Evolutionary conservation across 2,888 invertebrate genomes (phyloP).

Genomic region (Drepanosiphum platanoidis): DNA sequence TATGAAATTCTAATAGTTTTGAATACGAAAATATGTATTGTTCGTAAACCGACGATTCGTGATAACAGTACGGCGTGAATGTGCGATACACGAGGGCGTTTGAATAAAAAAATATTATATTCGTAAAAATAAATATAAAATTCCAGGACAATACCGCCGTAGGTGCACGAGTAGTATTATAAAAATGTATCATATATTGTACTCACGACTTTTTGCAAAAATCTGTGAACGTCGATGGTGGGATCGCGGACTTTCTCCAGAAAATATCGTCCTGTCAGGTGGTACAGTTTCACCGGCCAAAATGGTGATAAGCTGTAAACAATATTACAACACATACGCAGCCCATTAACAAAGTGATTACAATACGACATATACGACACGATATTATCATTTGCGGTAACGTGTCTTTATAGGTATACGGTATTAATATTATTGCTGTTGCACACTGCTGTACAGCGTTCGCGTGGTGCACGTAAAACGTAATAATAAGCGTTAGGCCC

Average conservation of each 20-base stretch:
- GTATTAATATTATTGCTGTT: not conserved
- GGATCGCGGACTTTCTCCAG: slow-evolving; percentile 83
- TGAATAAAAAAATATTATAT: slow-evolving; percentile 17
- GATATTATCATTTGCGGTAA: not conserved
- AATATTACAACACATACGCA: not conserved
- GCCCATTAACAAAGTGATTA: not conserved
- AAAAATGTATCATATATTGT: slow-evolving; percentile 9
- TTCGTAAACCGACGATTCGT: not conserved
- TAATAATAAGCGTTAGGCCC: not conserved
- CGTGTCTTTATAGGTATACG: not conserved
- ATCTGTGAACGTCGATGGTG: slow-evolving; percentile 78
- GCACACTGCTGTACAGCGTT: not conserved
- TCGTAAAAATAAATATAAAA: slow-evolving; percentile 6
- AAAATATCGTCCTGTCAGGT: slow-evolving; percentile 80
- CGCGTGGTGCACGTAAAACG: not conserved
- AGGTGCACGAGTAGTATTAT: not conserved
- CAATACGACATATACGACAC: not conserved
- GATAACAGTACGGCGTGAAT: not conserved
- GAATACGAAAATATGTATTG: not conserved
- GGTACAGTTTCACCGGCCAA: slow-evolving; percentile 79
- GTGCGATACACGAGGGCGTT: not conserved
- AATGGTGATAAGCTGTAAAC: slow-evolving; percentile 72
- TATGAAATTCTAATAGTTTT: slow-evolving; percentile 27
- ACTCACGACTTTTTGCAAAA: slow-evolving; percentile 85
- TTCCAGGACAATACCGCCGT: not conserved